Base-by-base conservation (phyloP, 2,797 vertebrate genomes). In the Lithobates sylvaticus region DNA sequence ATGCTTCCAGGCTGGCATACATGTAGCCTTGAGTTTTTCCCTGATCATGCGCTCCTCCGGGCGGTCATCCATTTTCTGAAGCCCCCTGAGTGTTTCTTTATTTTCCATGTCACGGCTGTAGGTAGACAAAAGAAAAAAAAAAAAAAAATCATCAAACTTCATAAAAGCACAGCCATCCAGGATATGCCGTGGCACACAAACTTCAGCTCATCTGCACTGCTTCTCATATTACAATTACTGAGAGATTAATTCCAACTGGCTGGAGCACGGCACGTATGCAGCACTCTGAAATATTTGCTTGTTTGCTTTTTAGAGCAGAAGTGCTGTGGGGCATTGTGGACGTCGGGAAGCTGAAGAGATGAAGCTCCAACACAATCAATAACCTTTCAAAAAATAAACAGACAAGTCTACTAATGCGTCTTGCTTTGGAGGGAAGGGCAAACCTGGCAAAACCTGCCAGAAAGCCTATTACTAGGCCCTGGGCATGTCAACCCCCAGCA, bases 1-100 rank as follows among this genome's bases (percentile, higher is more conserved):
- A 4, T 97, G 96, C 78, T 97, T 96, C 97, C 97, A 97, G 84
- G 96, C 97, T 36, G 97, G 97, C 97, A 97, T 97, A 78, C 97
- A 97, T 0, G 95, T 97, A 72, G 94, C 96, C 91, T 97, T 97
- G 44, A 97, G 95, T 79, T 97, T 97, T 91, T 97, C 97, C 84
- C 97, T 94, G 93, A 97, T 97, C 95, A 96, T 94, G 16, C 96
- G 94, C 88, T 97, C 97, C 91, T 97, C 97, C 18, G 97, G 97
- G 88, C 96, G 95, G 88, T 97, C 96, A n/a, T 97, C 97, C 94
- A 97, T 97, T 93, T 96, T 97, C 91, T 95, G 96, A 89, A 97
- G 78, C 27, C 95, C 96, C 89, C 95, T 93, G 82, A 95, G 95
- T 65, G 96, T 96, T 91, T 97, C 96, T 92, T 94, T 97, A 93